Percentiles rank a stretch among this genome's conserved stretches.
Evolutionary conservation across 2,888 invertebrate species (phyloP).

Genomic region (Spilarctia lutea): DNA sequence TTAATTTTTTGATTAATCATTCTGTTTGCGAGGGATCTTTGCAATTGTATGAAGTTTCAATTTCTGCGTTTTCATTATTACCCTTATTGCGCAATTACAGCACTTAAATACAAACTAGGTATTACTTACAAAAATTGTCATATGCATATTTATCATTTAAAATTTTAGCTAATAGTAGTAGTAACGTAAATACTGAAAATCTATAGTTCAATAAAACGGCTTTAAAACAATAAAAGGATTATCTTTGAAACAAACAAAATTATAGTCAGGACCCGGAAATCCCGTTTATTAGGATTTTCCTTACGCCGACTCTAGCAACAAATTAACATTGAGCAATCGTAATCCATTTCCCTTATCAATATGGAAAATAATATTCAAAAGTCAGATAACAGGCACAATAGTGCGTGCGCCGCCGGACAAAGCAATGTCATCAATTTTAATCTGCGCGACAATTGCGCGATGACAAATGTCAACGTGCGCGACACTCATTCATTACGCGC

Average conservation of each 20-base stretch:
- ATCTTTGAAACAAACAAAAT: background rate
- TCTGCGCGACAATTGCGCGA: slow-evolving; percentile 85
- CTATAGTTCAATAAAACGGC: background rate
- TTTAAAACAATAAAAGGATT: background rate
- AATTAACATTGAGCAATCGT: slow-evolving; percentile 20
- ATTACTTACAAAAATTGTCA: background rate
- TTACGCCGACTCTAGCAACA: background rate
- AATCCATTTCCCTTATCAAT: slow-evolving; percentile 56
- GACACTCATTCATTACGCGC: slow-evolving; percentile 82
- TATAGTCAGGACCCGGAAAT: background rate
- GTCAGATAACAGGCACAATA: slow-evolving; percentile 74
- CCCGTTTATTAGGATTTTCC: background rate
- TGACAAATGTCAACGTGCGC: slow-evolving; percentile 84
- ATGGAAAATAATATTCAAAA: slow-evolving; percentile 66
- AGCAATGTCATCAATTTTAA: slow-evolving; percentile 86
- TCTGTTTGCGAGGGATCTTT: slow-evolving; percentile 69
- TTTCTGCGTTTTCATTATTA: slow-evolving; percentile 53
- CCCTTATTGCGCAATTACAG: slow-evolving; percentile 40
- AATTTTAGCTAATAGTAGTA: background rate
- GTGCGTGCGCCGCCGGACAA: slow-evolving; percentile 75
- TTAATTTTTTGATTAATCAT: slow-evolving; percentile 87
- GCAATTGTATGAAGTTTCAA: slow-evolving; percentile 74
- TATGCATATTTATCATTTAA: background rate
- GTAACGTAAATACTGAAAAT: background rate
- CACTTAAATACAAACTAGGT: background rate